phyloP scores from a whole-genome alignment of 2,113 vertebrate species.

The Ginglymostoma cirratum region DNA sequence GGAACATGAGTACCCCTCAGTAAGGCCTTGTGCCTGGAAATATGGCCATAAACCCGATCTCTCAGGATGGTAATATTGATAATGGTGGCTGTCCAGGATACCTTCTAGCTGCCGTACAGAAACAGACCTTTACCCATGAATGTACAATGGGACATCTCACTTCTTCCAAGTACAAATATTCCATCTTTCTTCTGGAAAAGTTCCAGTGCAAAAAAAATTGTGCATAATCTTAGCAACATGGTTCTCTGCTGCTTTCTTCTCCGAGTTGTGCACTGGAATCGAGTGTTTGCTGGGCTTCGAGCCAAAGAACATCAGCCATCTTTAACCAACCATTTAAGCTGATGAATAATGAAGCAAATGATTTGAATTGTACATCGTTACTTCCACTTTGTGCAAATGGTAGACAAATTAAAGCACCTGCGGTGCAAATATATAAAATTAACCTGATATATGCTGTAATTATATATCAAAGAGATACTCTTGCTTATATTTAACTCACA shows the following conservation, averaged over 20 bases:
- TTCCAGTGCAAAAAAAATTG: not conserved
- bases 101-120: not conserved
- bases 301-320: not conserved
- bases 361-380: not conserved
- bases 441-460: not conserved
- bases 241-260: not conserved
- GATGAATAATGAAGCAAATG: not conserved
- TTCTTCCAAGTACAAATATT: not conserved
- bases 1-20: not conserved
- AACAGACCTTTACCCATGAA: not conserved
- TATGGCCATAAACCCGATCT: not conserved
- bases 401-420: not conserved
- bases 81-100: too few relatives aligned
- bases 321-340: not conserved
- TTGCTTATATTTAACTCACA: not conserved
- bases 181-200: not conserved
- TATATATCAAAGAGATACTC: not conserved
- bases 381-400: not conserved
- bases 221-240: not conserved
- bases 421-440: not conserved
- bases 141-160: not conserved
- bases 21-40: not conserved
- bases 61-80: not conserved
- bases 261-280: not conserved
- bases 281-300: not conserved